These are phyloP conservation scores for Lasioglossum zephyrum DNA, from an alignment of 2,888 invertebrate genomes.

Conservation along the genomic window DNA sequence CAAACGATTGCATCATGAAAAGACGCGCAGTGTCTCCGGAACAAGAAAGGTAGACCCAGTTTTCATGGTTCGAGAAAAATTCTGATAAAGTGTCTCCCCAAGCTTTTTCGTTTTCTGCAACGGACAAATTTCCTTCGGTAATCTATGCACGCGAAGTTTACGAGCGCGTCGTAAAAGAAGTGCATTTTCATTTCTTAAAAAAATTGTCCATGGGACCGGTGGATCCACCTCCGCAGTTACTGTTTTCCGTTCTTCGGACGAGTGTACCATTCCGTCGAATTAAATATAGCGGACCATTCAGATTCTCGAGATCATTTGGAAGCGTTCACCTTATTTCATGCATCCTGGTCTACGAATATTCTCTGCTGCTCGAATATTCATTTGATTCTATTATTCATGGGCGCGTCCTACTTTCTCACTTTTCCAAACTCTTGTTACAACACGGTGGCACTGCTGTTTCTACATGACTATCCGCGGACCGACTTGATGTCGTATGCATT, in stretches of 20 bases:
- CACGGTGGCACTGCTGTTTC: constrained; percentile 1
- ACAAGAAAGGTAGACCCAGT: constrained; percentile 1
- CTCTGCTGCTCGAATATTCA: constrained; percentile 58
- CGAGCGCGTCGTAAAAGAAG: constrained; percentile 15
- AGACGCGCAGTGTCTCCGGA: not conserved
- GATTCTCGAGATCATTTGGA: constrained; percentile 43
- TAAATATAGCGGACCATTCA: constrained; percentile 28
- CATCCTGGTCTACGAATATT: constrained; percentile 38
- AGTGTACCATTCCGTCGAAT: constrained; percentile 27
- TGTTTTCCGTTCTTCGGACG: not conserved
- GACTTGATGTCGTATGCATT: not conserved
- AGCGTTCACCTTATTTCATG: constrained; percentile 52
- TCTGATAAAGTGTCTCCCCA: not conserved
- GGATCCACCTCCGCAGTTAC: not conserved
- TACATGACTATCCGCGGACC: not conserved
- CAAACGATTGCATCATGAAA: not conserved
- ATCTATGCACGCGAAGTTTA: constrained; percentile 23
- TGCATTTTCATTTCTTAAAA: constrained; percentile 15
- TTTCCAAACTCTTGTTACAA: constrained; percentile 39
- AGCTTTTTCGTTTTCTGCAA: not conserved
- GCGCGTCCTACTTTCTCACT: constrained; percentile 51
- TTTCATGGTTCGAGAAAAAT: constrained; percentile 1
- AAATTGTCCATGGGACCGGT: not conserved
- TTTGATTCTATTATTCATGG: constrained; percentile 58
- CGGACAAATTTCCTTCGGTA: constrained; percentile 1